These are phyloP conservation scores for Cheilosia pagana DNA, from an alignment of 2,888 invertebrate species.

Conservation along the genomic window DNA sequence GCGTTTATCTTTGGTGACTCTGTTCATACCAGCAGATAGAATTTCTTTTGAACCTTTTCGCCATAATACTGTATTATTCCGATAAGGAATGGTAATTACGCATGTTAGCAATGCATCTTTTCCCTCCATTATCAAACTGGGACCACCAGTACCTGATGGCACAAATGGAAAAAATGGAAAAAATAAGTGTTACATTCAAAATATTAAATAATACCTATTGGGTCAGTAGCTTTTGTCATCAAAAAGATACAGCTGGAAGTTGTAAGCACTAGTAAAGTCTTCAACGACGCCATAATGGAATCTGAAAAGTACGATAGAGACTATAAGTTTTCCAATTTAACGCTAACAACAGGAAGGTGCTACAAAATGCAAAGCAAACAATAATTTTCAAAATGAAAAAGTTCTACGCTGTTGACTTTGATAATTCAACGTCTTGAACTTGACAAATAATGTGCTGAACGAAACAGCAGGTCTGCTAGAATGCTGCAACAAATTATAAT, in stretches of 20 bases:
- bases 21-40: constrained; percentile 89
- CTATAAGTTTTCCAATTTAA: background rate
- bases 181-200: no score
- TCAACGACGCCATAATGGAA: constrained; percentile 56
- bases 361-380: no score
- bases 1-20: constrained; percentile 90
- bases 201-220: constrained; percentile 66
- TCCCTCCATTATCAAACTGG: constrained; percentile 86
- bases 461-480: constrained; percentile 3
- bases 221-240: constrained; percentile 60
- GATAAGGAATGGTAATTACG: constrained; percentile 87
- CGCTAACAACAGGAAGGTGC: no score
- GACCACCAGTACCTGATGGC: constrained; percentile 81
- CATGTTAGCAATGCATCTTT: constrained; percentile 93
- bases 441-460: constrained; percentile 40
- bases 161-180: background rate
- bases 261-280: constrained; percentile 50
- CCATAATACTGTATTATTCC: constrained; percentile 90
- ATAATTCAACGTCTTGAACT: constrained; percentile 42
- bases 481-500: constrained; percentile 1
- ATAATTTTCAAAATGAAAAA: no score
- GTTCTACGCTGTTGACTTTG: no score
- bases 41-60: constrained; percentile 88
- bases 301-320: constrained; percentile 50
- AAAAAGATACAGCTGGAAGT: constrained; percentile 40